Evolutionary conservation across 2,888 invertebrate species (phyloP), one percentile per base, ranked within the genome.

Genomic region (Lapara coniferarum): DNA sequence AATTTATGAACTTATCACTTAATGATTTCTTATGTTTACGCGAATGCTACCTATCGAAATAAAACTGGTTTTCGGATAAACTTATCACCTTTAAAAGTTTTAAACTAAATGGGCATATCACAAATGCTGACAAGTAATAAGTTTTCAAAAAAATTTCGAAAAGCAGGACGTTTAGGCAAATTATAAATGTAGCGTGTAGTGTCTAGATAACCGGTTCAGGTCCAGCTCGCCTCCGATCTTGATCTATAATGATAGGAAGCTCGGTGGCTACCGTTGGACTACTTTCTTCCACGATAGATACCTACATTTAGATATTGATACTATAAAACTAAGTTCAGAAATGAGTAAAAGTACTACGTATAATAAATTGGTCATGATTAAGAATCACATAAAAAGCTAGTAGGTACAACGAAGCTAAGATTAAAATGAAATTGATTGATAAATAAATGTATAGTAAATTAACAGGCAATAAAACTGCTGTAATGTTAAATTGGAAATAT

Each of bases 191-290:
- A 73, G 72, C 73, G 73, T 57, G 69, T 69, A 70, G 70, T 67
- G 72, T 68, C 68, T 73, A 69, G 69, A 72, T 74, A 83, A 85
- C 86, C 84, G 85, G 86, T 85, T 73, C 25, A 46, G 52, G 46
- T 69, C 69, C 37, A 68, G 77, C 74, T 77, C 73, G 72, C 73
- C 77, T 73, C 75, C 73, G 81, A 82, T 83, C 82, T 85, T 84
- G 85, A 83, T 85, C 79, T 82, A 75, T 82, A 85, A 85, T 85
- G 78, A 85, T 83, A 82, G 82, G 79, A 81, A 74, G 77, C 75
- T 73, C 66, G 75, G 71, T 75, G 70, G 85, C 86, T 86, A 85
- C 86, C 77, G 86, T 85, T 83, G 85, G 66, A 77, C 86, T 79
- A 85, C 86, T 86, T 85, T 86, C 86, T 78, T 84, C 76, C 69